Conservation (phyloP, 2,113 vertebrate genomes). For the Lutjanus erythropterus region DNA sequence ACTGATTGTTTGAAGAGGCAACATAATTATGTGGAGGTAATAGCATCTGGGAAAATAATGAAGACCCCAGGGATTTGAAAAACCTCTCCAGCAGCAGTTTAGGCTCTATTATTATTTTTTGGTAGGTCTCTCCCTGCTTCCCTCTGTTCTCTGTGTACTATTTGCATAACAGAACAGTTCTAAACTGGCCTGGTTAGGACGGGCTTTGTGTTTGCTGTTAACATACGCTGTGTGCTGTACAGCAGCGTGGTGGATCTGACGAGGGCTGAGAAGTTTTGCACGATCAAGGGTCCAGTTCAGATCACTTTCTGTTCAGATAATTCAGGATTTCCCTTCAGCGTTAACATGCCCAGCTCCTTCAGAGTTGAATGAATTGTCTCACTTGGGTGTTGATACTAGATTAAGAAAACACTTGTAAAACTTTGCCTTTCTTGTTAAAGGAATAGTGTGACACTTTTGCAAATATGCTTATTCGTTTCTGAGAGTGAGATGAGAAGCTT, state of each 20-base stretch:
- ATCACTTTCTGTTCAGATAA: conserved; percentile 10
- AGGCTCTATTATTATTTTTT: conserved; percentile 69
- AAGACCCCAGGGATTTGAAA: conserved; percentile 73
- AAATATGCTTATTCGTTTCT: neutral
- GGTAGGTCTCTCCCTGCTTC: conserved; percentile 59
- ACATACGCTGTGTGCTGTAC: neutral
- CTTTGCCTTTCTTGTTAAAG: neutral
- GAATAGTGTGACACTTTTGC: neutral
- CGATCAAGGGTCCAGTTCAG: neutral
- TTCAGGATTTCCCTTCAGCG: neutral
- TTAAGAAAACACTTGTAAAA: neutral
- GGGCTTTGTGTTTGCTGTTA: conserved; percentile 32
- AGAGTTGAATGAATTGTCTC: neutral
- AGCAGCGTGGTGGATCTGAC: conserved; percentile 3
- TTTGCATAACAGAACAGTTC: conserved; percentile 66
- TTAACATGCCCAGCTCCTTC: neutral
- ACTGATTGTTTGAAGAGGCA: conserved; percentile 81
- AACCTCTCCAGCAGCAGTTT: conserved; percentile 73
- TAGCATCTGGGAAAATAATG: conserved; percentile 82
- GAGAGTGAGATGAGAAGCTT: neutral
- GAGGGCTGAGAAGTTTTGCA: conserved; percentile 23
- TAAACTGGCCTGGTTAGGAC: conserved; percentile 42
- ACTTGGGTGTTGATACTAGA: neutral
- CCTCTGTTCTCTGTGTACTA: conserved; percentile 36
- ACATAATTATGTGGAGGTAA: conserved; percentile 79